A percentile compares a stretch with the other conserved stretches of the same genome.
Evolutionary conservation across 2,797 vertebrate species (phyloP).

Genomic region (Mormyrops attenuatus): DNA sequence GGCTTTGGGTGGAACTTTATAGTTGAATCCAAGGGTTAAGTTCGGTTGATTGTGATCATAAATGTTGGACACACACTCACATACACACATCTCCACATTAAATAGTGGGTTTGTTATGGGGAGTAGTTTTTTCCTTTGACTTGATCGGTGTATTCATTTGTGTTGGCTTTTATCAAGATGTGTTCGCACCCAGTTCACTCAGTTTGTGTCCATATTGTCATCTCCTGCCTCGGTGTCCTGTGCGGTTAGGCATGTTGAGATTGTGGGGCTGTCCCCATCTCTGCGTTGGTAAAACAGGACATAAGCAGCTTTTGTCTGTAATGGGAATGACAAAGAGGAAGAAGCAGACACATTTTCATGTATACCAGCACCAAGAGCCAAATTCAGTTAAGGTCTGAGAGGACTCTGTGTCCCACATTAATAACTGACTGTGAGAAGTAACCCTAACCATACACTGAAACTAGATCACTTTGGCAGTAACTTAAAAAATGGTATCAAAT

Average conservation of each 20-base stretch:
- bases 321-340: constrained; percentile 26
- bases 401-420: not conserved
- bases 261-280: constrained; percentile 55
- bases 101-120: not conserved
- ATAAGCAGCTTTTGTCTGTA: constrained; percentile 88
- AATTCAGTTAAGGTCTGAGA: not conserved
- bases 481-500: not conserved
- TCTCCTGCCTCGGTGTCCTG: constrained; percentile 49
- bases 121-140: not conserved
- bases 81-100: not conserved
- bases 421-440: not conserved
- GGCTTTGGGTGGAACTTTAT: not conserved
- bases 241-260: constrained; percentile 57
- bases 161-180: not conserved
- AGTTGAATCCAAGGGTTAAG: not conserved
- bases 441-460: not conserved
- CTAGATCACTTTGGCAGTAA: not conserved
- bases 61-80: not conserved
- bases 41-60: not conserved
- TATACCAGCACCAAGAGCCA: not conserved
- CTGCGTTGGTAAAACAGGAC: constrained; percentile 88
- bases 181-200: constrained; percentile 36
- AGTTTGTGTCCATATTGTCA: constrained; percentile 75
- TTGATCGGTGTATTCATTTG: not conserved
- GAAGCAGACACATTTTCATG: not conserved